Evolutionary conservation across 2,888 invertebrate species (phyloP), one percentile per base, ranked within the genome.

Genomic region (Hydraecia micacea): DNA sequence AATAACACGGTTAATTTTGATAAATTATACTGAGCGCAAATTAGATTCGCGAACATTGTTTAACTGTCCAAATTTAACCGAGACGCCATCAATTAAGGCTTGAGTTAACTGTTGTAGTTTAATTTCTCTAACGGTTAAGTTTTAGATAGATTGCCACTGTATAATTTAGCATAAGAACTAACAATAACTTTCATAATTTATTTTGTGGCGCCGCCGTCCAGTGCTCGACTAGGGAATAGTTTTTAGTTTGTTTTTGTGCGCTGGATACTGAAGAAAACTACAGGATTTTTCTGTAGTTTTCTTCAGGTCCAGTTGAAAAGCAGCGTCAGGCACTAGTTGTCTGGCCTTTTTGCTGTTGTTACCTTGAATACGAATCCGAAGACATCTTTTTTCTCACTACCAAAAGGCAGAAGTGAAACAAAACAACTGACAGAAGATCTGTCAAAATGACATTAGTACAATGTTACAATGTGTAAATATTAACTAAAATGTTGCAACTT

Each of bases 1-100:
- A 80, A 86, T 86, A 77, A 78, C 73, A 73, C 71, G 74, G 85
- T 82, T 88, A 84, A 86, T 88, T 88, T 81, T 88, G 88, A 84
- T 86, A 89, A 88, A 89, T 87, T 84, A 79, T 82, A 78, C 79
- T 69, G 73, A 80, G 68, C 78, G 73, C 77, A 85, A 81, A 88
- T 89, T 89, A 88, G 86, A 88, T 82, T 85, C 79, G 73, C 74
- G 70, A 87, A 86, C 82, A 88, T 75, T 80, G 88, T 87, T 83
- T 80, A 88, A 86, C 81, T 82, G 90, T 89, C 88, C 74, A 80
- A 87, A 86, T 89, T 83, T 83, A 84, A 87, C 85, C 89, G 76
- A 81, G 77, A 71, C 79, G 77, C 76, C 88, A 88, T 87, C 83
- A 83, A 84, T 87, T 84, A 83, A 79, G 75, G 52, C 75, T 73